Percentiles rank a stretch among this genome's conserved stretches.
Conservation (phyloP, 1,140 invertebrate species). For the Delia radicum region DNA sequence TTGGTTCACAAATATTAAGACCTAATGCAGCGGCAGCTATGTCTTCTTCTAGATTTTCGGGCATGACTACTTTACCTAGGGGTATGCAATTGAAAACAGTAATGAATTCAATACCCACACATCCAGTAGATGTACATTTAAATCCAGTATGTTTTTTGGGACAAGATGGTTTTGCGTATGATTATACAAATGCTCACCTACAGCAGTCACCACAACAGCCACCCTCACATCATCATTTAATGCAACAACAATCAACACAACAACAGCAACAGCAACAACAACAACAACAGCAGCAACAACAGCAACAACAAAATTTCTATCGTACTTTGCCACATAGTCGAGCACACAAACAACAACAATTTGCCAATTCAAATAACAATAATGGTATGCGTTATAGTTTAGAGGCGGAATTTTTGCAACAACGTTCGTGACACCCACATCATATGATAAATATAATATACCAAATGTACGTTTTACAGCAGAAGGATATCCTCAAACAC, state of each 20-base stretch:
- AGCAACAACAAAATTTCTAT: slow-evolving; percentile 62
- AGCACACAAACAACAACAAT: slow-evolving; percentile 59
- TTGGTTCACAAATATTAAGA: slow-evolving; percentile 32
- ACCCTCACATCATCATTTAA: slow-evolving; percentile 30
- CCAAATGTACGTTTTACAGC: slow-evolving; percentile 73
- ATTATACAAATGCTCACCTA: slow-evolving; percentile 64
- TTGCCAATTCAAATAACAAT: slow-evolving; percentile 60
- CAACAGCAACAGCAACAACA: slow-evolving; percentile 33
- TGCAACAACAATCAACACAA: slow-evolving; percentile 37
- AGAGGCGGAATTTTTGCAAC: slow-evolving; percentile 68
- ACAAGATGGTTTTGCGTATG: slow-evolving; percentile 73
- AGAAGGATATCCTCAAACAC: slow-evolving; percentile 70
- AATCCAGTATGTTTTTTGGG: slow-evolving; percentile 70
- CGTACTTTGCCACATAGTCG: slow-evolving; percentile 70
- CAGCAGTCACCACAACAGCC: slow-evolving; percentile 21
- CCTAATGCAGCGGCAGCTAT: slow-evolving; percentile 24
- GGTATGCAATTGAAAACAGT: slow-evolving; percentile 53
- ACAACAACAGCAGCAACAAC: slow-evolving; percentile 41
- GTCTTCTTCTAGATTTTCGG: slow-evolving; percentile 46
- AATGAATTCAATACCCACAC: slow-evolving; percentile 54
- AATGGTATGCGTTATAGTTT: slow-evolving; percentile 64
- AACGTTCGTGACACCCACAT: slow-evolving; percentile 53
- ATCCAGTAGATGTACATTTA: slow-evolving; percentile 67
- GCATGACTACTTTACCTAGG: slow-evolving; percentile 58
- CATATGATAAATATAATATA: slow-evolving; percentile 60